phyloP scores from a whole-genome alignment of 2,797 vertebrate species.

The Schizothorax lantsangensis region DNA sequence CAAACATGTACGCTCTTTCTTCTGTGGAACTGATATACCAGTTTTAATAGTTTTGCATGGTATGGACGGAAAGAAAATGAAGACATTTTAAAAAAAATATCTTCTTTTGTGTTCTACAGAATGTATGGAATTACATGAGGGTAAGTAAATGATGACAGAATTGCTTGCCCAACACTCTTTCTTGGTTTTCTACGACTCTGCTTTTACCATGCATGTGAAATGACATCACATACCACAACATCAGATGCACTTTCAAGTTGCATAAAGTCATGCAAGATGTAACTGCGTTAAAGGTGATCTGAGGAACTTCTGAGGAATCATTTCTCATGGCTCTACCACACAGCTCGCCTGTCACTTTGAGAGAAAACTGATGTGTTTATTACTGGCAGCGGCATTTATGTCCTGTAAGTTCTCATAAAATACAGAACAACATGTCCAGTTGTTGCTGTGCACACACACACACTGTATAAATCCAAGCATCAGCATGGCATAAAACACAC shows the following conservation, averaged over 20 bases:
- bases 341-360: conserved; percentile 31
- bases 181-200: neutral
- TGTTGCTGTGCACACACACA: conserved; percentile 44
- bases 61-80: neutral
- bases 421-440: conserved; percentile 32
- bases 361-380: conserved; percentile 44
- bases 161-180: neutral
- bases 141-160: neutral
- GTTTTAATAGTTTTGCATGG: neutral
- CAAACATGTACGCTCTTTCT: too few relatives aligned
- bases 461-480: neutral
- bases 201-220: neutral
- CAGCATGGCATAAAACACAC: conserved; percentile 63
- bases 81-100: too few relatives aligned
- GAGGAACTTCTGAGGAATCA: conserved; percentile 24
- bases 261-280: neutral
- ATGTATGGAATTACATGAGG: neutral
- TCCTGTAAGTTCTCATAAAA: conserved; percentile 36
- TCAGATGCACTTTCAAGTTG: neutral
- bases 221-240: neutral
- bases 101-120: neutral
- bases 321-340: neutral
- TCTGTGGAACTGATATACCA: neutral
- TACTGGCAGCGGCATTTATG: conserved; percentile 3
- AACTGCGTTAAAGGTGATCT: conserved; percentile 10